Base-by-base conservation (phyloP, 2,113 vertebrate genomes). In the Alligator sinensis region DNA sequence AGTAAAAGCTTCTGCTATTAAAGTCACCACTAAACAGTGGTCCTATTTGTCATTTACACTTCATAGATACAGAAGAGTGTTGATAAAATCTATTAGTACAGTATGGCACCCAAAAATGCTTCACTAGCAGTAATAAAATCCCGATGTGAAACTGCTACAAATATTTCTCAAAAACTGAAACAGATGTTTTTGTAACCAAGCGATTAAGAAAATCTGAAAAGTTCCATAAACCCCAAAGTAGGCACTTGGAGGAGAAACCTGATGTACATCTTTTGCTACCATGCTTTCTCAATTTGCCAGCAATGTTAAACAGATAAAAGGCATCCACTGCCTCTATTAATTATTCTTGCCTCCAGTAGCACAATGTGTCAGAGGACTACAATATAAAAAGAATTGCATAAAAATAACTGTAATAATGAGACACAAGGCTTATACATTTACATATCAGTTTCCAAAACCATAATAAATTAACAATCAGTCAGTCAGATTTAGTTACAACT, bases 111-210 rank as follows among this genome's bases (percentile, higher is more conserved):
- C 97, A 96, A 97, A 96, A 94, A 97, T 97, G 96, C 96, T 97
- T 96, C 97, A 97, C 97, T 93, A 96, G 90, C 96, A 97, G 94
- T 98, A 98, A 98, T 98, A 97, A 98, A 98, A 97, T 97, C 98
- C 98, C 89, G 96, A 97, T 98, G 98, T 97, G 96, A 97, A 98
- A 97, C 93, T 96, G 93, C 96, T 98, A 96, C 96, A 97, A 97
- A 97, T 98, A 97, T 97, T 98, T 98, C 92, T 95, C 94, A 95
- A 88, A 98, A 98, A 96, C 91, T 89, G 94, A 97, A 98, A 96
- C 98, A 98, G 98, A 98, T 98, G 97, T 97, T 97, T 95, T 96
- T 97, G 96, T 97, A 97, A 96, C 79, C 80, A 91, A 94, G 90
- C 91, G 88, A 96, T 91, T 94, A 96, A 1, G 2, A 95, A 97